phyloP scores from a whole-genome alignment of 2,888 invertebrate genomes.

The Uropetala carovei region DNA sequence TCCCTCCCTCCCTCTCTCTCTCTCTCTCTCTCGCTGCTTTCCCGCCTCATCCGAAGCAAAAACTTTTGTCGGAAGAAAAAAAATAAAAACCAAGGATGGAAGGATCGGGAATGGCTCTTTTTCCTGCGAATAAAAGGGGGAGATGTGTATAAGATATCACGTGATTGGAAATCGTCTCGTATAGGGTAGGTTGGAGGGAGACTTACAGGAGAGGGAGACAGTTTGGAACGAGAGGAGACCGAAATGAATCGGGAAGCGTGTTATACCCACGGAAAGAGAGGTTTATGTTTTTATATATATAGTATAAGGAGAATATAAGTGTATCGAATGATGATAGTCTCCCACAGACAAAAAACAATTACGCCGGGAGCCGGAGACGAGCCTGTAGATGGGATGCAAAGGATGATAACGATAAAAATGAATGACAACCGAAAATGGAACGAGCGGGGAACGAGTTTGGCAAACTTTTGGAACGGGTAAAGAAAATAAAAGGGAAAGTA shows the following conservation, averaged over 20 bases:
- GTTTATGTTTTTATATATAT: no score
- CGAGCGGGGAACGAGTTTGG: background rate
- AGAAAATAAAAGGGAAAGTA: background rate
- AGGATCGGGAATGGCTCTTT: background rate
- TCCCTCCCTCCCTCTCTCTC: background rate
- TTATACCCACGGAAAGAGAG: background rate
- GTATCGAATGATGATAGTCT: background rate
- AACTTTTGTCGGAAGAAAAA: background rate
- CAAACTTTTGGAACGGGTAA: background rate
- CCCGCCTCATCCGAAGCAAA: background rate
- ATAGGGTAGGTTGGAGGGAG: background rate
- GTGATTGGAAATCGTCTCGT: background rate
- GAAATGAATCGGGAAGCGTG: background rate
- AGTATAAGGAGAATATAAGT: background rate
- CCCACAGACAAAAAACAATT: background rate
- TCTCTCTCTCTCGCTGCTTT: background rate
- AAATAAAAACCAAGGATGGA: background rate
- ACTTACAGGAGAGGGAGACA: background rate
- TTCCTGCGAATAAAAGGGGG: background rate
- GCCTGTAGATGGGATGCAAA: background rate
- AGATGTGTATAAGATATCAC: constrained; percentile 4
- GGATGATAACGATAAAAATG: background rate
- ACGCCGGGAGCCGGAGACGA: background rate
- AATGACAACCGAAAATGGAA: background rate
- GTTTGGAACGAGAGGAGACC: background rate